These are phyloP conservation scores for Pheosia tremula DNA, from an alignment of 2,888 invertebrate species.

Conservation along the genomic window DNA sequence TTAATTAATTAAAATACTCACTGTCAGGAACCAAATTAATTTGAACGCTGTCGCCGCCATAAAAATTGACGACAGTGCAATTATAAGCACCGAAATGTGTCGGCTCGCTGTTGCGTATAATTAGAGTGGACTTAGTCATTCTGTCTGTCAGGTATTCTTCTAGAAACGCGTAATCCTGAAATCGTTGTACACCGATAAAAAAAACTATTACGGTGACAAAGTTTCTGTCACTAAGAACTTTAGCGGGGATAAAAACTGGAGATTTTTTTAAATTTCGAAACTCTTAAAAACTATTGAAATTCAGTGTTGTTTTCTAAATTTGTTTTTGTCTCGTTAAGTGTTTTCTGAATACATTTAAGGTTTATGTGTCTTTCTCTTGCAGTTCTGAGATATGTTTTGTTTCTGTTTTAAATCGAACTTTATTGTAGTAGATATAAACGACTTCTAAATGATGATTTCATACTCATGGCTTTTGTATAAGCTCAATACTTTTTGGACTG, in stretches of 20 bases:
- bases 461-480: too few species aligned
- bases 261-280: slow-evolving; percentile 29
- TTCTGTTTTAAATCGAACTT: background rate
- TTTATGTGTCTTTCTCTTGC: background rate
- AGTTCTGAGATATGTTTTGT: background rate
- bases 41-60: slow-evolving; percentile 93
- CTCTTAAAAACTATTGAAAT: slow-evolving; percentile 27
- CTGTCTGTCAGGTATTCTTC: slow-evolving; percentile 91
- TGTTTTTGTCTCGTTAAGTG: slow-evolving; percentile 21
- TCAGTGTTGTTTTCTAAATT: slow-evolving; percentile 25
- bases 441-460: too few species aligned
- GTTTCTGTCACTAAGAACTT: slow-evolving; percentile 30
- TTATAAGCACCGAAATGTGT: slow-evolving; percentile 96
- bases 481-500: too few species aligned
- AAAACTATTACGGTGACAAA: slow-evolving; percentile 20
- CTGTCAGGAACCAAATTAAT: slow-evolving; percentile 94
- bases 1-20: slow-evolving; percentile 81
- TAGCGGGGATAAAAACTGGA: slow-evolving; percentile 17
- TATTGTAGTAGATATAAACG: background rate
- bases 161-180: slow-evolving; percentile 88
- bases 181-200: slow-evolving; percentile 29
- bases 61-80: slow-evolving; percentile 96
- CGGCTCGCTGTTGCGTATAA: slow-evolving; percentile 92
- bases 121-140: slow-evolving; percentile 91
- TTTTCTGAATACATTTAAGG: slow-evolving; percentile 20